Conservation (phyloP, 23 tunicate genomes). For the Halocynthia aurantium region DNA sequence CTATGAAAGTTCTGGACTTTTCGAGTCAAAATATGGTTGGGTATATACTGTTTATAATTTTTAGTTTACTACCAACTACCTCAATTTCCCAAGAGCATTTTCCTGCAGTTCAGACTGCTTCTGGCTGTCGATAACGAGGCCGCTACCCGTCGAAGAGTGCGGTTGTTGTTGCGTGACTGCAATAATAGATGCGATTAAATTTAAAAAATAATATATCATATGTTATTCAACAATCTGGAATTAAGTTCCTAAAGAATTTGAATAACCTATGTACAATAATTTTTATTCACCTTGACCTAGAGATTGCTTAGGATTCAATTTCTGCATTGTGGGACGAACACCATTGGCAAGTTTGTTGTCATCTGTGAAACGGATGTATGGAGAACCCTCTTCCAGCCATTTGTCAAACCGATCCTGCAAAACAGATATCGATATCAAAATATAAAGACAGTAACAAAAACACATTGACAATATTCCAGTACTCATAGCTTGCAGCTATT, state of each 20-base stretch:
- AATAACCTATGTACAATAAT: not conserved
- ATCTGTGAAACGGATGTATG: slow-evolving; percentile 50
- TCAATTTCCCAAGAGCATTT: slow-evolving; percentile 78
- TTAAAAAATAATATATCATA: not conserved
- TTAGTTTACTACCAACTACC: slow-evolving; percentile 18
- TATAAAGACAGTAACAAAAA: not conserved
- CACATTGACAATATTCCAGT: not conserved
- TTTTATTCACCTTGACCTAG: not conserved
- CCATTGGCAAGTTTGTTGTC: slow-evolving; percentile 58
- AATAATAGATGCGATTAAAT: not conserved
- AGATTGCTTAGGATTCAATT: no score
- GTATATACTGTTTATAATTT: not conserved
- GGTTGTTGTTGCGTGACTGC: slow-evolving; percentile 2
- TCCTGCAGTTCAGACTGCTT: slow-evolving; percentile 56
- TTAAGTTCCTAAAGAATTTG: not conserved
- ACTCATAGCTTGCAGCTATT: not conserved
- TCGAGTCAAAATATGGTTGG: not conserved
- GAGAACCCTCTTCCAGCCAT: slow-evolving; percentile 66
- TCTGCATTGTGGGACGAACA: slow-evolving; percentile 15
- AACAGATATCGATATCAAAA: not conserved
- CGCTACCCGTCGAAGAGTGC: not conserved
- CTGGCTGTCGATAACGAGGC: not conserved
- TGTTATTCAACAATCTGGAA: not conserved
- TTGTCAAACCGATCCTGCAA: slow-evolving; percentile 82
- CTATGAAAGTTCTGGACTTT: no score